A percentile compares a stretch with the other conserved stretches of the same genome.
Evolutionary conservation across 2,113 vertebrate genomes (phyloP).

Genomic region (Leptosomus discolor): DNA sequence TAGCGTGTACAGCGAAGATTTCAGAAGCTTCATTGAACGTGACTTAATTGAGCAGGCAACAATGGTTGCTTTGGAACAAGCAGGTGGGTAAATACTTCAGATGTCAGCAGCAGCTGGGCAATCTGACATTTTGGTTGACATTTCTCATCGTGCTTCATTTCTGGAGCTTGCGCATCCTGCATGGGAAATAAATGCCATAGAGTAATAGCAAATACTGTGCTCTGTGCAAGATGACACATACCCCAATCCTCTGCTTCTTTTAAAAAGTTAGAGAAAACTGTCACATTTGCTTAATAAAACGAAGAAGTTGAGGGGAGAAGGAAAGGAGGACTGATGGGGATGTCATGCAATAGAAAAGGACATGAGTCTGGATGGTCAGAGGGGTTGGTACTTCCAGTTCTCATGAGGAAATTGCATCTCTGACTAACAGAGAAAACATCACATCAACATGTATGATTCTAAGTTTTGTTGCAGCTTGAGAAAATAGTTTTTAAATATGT

Average conservation of each 20-base stretch:
- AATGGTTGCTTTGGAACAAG: slow-evolving; percentile 96
- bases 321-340: not conserved
- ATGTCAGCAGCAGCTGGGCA: not conserved
- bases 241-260: not conserved
- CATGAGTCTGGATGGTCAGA: not conserved
- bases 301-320: not conserved
- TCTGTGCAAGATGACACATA: not conserved
- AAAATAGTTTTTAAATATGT: not conserved
- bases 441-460: too few species aligned
- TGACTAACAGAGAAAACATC: not conserved
- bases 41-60: slow-evolving; percentile 97
- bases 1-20: slow-evolving; percentile 97
- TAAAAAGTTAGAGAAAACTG: not conserved
- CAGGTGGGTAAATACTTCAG: slow-evolving; percentile 76
- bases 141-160: not conserved
- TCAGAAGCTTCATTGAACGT: slow-evolving; percentile 93
- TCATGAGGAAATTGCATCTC: not conserved
- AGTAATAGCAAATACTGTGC: not conserved
- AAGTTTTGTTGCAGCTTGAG: not conserved
- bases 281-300: not conserved
- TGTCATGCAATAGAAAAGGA: not conserved
- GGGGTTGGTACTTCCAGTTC: not conserved
- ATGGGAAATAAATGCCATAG: not conserved
- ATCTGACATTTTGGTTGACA: not conserved
- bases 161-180: not conserved